phyloP scores from a whole-genome alignment of 2,113 vertebrate species.

The Halcyon senegalensis region DNA sequence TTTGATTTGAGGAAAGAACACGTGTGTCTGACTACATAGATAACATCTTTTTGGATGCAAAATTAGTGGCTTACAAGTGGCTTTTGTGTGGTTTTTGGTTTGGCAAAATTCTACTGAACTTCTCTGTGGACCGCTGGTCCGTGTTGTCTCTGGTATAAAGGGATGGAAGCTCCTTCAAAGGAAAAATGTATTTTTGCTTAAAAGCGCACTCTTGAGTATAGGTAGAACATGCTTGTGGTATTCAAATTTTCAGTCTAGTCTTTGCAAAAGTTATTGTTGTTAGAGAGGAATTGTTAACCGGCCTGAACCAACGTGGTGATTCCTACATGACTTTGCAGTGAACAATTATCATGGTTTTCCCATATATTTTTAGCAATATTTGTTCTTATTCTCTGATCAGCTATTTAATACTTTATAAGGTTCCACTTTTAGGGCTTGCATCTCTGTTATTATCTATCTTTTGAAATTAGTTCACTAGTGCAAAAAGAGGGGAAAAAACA shows the following conservation, averaged over 20 bases:
- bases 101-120: neutral
- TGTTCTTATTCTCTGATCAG: neutral
- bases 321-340: neutral
- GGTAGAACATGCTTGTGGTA: neutral
- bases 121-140: neutral
- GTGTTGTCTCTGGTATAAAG: neutral
- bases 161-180: neutral
- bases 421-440: neutral
- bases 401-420: neutral
- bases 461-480: neutral
- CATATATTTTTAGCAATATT: neutral
- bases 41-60: neutral
- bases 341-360: neutral
- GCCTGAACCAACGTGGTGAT: accelerated
- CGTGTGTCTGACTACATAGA: neutral
- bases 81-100: neutral
- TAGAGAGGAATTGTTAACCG: neutral
- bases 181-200: neutral
- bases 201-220: neutral
- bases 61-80: neutral
- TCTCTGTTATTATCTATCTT: neutral
- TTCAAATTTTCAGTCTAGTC: neutral
- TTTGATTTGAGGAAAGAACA: neutral
- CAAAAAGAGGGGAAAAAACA: neutral
- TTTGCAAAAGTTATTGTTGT: neutral